Conservation (phyloP, 2,113 vertebrate genomes). For the Pseudorasbora parva region DNA sequence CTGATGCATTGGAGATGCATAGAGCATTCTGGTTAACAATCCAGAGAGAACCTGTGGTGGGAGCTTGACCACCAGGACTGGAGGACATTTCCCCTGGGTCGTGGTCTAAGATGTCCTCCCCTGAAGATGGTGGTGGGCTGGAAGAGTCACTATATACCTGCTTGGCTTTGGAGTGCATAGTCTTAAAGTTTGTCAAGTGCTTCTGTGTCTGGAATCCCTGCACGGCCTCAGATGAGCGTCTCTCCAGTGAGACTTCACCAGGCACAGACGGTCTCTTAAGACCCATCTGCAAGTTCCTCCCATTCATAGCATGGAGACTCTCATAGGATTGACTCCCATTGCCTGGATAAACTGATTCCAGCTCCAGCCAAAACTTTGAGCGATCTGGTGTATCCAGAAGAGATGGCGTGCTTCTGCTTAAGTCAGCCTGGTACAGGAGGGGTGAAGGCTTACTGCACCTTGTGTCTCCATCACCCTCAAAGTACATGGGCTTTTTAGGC, state of each 20-base stretch:
- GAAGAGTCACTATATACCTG: slow-evolving; percentile 64
- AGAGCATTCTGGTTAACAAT: slow-evolving; percentile 43
- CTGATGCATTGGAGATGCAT: slow-evolving; percentile 56
- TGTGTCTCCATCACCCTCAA: slow-evolving; percentile 70
- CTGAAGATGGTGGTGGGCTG: slow-evolving; percentile 66
- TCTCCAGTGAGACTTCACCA: slow-evolving; percentile 60
- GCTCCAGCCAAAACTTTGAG: slow-evolving; percentile 87
- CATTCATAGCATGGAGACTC: slow-evolving; percentile 78
- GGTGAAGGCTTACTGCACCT: slow-evolving; percentile 61
- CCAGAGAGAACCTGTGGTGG: slow-evolving; percentile 57
- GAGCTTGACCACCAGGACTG: slow-evolving; percentile 64
- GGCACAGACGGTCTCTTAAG: slow-evolving; percentile 64
- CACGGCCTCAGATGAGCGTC: slow-evolving; percentile 71
- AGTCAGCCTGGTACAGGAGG: slow-evolving; percentile 79
- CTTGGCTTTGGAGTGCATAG: slow-evolving; percentile 40
- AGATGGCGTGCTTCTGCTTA: slow-evolving; percentile 86
- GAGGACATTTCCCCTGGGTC: slow-evolving; percentile 62
- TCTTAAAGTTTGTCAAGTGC: slow-evolving; percentile 36
- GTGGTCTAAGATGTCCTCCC: slow-evolving; percentile 67
- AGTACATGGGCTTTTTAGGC: slow-evolving; percentile 86
- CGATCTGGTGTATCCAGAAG: slow-evolving; percentile 84
- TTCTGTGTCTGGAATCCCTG: slow-evolving; percentile 42
- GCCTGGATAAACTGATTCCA: slow-evolving; percentile 80
- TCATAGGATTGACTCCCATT: slow-evolving; percentile 85
- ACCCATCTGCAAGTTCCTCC: slow-evolving; percentile 62